Conservation (phyloP, 1,140 invertebrate genomes). For the Pseudomyrmex sp. region DNA sequence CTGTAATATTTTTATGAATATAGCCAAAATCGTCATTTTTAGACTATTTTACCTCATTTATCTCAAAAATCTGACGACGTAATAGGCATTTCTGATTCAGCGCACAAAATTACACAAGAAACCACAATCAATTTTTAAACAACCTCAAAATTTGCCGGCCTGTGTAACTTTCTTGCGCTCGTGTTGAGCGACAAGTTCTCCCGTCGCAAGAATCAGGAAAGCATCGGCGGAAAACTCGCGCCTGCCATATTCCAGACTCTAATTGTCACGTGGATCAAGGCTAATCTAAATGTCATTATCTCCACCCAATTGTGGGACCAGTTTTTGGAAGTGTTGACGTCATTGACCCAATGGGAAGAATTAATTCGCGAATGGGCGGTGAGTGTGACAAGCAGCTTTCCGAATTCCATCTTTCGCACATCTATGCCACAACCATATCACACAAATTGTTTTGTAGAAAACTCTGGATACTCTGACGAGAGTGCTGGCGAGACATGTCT, state of each 20-base stretch:
- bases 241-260: slow-evolving; percentile 97
- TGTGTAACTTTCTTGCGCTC: slow-evolving; percentile 83
- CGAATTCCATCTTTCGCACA: neutral
- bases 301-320: slow-evolving; percentile 96
- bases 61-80: no score
- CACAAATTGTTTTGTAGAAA: slow-evolving; percentile 88
- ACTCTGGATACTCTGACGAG: slow-evolving; percentile 97
- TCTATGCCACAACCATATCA: neutral
- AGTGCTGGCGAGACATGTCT: slow-evolving; percentile 96
- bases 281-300: slow-evolving; percentile 97
- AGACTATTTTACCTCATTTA: no score
- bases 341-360: slow-evolving; percentile 97
- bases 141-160: no score
- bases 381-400: slow-evolving; percentile 72
- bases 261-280: slow-evolving; percentile 99
- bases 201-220: slow-evolving; percentile 91
- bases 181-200: slow-evolving; percentile 92
- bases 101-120: no score
- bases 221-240: slow-evolving; percentile 93
- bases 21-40: no score
- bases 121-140: no score
- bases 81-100: no score
- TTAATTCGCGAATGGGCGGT: slow-evolving; percentile 98
- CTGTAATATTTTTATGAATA: no score
- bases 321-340: slow-evolving; percentile 94